Conservation (phyloP, 2,113 vertebrate genomes). For the Nycticorax nycticorax region DNA sequence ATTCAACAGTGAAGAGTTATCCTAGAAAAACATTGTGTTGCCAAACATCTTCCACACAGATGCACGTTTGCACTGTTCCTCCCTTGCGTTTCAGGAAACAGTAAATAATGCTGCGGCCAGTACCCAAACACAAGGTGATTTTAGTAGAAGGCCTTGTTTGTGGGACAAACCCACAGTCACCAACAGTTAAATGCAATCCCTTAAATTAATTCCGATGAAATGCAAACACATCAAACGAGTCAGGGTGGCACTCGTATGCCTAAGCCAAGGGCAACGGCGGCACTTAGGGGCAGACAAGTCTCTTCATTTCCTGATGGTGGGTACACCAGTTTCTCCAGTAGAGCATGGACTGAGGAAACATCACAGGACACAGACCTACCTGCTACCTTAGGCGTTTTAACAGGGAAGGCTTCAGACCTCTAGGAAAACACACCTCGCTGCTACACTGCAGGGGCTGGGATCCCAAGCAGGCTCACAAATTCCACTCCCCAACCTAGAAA, state of each 20-base stretch:
- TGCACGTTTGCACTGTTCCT: not conserved
- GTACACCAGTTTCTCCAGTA: not conserved
- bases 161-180: not conserved
- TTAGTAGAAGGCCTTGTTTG: not conserved
- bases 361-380: not conserved
- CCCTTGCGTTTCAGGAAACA: not conserved
- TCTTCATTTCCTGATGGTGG: not conserved
- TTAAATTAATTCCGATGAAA: not conserved
- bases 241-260: not conserved
- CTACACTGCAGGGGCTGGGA: not conserved
- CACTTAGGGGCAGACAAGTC: not conserved
- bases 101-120: not conserved
- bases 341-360: not conserved
- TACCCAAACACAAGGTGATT: not conserved
- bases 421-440: not conserved
- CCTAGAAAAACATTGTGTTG: not conserved
- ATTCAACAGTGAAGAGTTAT: not conserved
- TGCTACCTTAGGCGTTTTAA: not conserved
- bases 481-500: not conserved
- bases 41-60: constrained; percentile 1
- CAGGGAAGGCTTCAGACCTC: not conserved
- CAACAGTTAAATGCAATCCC: not conserved
- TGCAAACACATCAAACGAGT: not conserved
- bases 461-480: not conserved
- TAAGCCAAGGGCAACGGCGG: not conserved